These are phyloP conservation scores for Cephus spinipes DNA, from an alignment of 2,888 invertebrate species.

Conservation along the genomic window DNA sequence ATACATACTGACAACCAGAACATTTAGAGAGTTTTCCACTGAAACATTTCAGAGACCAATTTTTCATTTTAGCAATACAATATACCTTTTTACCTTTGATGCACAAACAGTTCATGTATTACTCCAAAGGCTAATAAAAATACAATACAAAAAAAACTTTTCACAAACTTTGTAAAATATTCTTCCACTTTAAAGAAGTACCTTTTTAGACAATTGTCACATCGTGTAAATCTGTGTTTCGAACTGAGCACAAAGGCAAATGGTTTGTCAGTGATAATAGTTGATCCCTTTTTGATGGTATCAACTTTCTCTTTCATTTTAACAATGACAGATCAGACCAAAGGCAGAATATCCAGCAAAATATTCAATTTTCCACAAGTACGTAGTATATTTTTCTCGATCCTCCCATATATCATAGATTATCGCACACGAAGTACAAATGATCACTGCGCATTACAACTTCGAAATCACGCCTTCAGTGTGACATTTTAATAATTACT, in stretches of 20 bases:
- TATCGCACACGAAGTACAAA: background rate
- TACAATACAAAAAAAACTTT: background rate
- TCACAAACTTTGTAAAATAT: background rate
- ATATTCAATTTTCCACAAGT: background rate
- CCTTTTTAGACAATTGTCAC: slow-evolving; percentile 77
- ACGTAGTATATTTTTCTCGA: background rate
- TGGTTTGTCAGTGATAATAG: slow-evolving; percentile 79
- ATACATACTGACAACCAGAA: slow-evolving; percentile 84
- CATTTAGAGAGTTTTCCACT: slow-evolving; percentile 83
- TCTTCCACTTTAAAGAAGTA: slow-evolving; percentile 21
- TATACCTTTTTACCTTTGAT: background rate
- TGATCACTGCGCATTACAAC: background rate
- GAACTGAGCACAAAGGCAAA: slow-evolving; percentile 81
- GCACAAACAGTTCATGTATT: background rate
- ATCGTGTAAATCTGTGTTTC: slow-evolving; percentile 76
- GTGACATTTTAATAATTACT: background rate
- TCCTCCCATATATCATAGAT: background rate
- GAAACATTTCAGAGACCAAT: slow-evolving; percentile 50
- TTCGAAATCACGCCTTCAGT: background rate
- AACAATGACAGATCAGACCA: background rate
- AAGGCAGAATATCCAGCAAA: background rate
- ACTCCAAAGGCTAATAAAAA: background rate
- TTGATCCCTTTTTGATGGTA: slow-evolving; percentile 71
- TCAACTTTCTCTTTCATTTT: slow-evolving; percentile 63
- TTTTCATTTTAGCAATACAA: background rate